Base-by-base conservation (phyloP, 2,888 invertebrate species). In the Parnassius glacialis region DNA sequence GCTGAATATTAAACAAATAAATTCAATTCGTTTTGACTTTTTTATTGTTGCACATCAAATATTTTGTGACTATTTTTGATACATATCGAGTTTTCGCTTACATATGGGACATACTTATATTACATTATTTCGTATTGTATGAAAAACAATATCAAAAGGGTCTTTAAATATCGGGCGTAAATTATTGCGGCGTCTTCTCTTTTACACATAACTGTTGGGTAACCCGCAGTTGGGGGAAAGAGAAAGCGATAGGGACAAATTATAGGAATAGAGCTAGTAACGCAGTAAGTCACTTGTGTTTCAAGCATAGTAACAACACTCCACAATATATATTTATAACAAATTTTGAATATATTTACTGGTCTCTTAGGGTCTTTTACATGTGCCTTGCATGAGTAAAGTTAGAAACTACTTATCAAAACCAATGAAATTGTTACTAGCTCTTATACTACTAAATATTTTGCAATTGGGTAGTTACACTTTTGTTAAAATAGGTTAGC, bases 61-160 rank as follows among this genome's bases (percentile, higher is more conserved):
- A 58, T 16, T 61, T 57, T 47, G 52, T 55, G 57, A 57, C 57
- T 61, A 62, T 52, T 51, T n/a, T 55, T 62, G 53, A 54, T 57
- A n/a, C 51, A 58, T 60, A 54, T 59, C 25, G 47, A 58, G 56
- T 55, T 60, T 59, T 20, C 52, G 57, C 63, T 60, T 65, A 65
- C 52, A 62, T 55, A 56, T 5, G 55, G 34, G 52, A 42, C 52
- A 62, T 54, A 62, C 53, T 59, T 62, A 62, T 54, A 54, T 43
- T 55, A 57, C 57, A 53, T 55, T 52, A 20, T 45, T 13, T 13
- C 44, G 2, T 43, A 57, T 57, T 42, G 56, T 41, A 20, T 34
- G 52, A 34, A 48, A 54, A 13, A 50, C 9, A 54, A 55, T 51
- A 45, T 43, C 48, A 59, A 59, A 59, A 51, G 44, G 11, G 11